Base-by-base conservation (phyloP, 2,797 vertebrate species). In the Arctocebus calabarensis region DNA sequence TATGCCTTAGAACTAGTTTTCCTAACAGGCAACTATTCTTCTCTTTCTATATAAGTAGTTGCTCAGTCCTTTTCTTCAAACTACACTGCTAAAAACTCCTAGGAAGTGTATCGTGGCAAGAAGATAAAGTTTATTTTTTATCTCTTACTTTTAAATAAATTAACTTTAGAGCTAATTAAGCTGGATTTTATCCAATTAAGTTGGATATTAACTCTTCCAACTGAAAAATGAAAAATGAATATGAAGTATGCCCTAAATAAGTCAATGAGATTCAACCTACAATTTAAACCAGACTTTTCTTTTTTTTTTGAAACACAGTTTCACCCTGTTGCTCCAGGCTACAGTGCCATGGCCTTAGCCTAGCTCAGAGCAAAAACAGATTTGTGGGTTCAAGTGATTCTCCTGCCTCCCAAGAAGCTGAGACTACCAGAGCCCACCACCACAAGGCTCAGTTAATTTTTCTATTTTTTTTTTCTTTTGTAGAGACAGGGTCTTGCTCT, bases 161-260 rank as follows among this genome's bases (percentile, higher is more conserved):
- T 73, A 73, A 88, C 64, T 91, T 82, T 83, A 71, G 19, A 81
- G 13, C 23, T 77, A 45, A 84, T n/a, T 89, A 62, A 82, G 34
- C 61, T 82, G 82, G 3, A 93, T 88, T 81, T 96, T 75, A 84
- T 62, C n/a, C n/a, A n/a, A n/a, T n/a, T n/a, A n/a, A n/a, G n/a
- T n/a, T n/a, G n/a, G n/a, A 74, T 52, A 88, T 7, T 57, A 88
- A 52, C n/a, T 62, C 6, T 68, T 68, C 55, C 32, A 88, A 81
- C 0, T 90, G 34, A 85, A 90, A 19, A 77, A 78, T 25, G 91
- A 89, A 81, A 81, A 73, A 62, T 34, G 40, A 91, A 88, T 73
- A 29, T 55, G 34, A 83, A 92, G 19, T 37, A 83, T 59, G 7
- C 55, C 48, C 74, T 96, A 82, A 86, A n/a, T 73, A 84, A 77